Percentiles rank a stretch among this genome's conserved stretches.
Evolutionary conservation across 2,888 invertebrate species (phyloP).

Genomic region (Muschampia plurimacula): DNA sequence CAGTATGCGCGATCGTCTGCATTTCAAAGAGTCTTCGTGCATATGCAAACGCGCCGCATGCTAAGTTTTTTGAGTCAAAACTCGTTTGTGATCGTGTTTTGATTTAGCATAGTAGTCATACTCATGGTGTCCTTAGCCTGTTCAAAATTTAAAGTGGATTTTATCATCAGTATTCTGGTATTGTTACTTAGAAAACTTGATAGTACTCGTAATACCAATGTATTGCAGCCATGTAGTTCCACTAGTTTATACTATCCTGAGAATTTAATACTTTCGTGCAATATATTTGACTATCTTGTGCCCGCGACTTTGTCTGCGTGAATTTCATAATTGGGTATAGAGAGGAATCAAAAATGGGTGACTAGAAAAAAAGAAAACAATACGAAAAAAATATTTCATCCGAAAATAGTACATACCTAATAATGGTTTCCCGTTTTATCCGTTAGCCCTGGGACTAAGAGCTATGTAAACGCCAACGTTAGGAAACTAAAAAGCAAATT

Average conservation of each 20-base stretch:
- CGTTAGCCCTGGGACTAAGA: too few species aligned
- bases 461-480: too few species aligned
- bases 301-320: too few species aligned
- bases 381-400: too few species aligned
- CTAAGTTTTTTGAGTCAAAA: slow-evolving; percentile 16
- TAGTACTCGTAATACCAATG: background rate
- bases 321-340: too few species aligned
- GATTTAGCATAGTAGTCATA: slow-evolving; percentile 19
- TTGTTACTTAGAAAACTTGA: too few species aligned
- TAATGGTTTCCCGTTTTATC: too few species aligned
- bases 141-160: background rate
- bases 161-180: background rate
- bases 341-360: too few species aligned
- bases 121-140: slow-evolving; percentile 5
- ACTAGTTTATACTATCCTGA: background rate
- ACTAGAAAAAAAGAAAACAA: too few species aligned
- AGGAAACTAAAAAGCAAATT: too few species aligned
- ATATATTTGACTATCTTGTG: background rate
- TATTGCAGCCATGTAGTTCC: background rate
- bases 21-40: slow-evolving; percentile 30
- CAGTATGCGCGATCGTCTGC: slow-evolving; percentile 32
- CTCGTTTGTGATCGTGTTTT: slow-evolving; percentile 20
- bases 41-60: slow-evolving; percentile 29
- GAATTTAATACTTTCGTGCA: background rate
- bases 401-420: too few species aligned